These are phyloP conservation scores for Condylura cristata DNA, from an alignment of 2,113 vertebrate species.

Conservation along the genomic window DNA sequence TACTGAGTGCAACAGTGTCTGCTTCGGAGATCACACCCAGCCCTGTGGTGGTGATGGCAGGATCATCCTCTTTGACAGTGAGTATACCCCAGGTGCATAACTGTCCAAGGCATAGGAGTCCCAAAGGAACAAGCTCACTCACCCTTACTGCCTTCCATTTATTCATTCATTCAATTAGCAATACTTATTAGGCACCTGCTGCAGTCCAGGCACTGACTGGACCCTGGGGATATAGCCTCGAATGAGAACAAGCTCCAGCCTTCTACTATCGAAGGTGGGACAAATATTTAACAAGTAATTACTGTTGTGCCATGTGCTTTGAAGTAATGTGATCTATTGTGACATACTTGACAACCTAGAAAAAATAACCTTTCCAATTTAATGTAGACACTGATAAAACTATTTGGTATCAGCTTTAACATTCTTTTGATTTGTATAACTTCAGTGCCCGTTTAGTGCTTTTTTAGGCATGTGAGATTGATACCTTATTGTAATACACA, in stretches of 20 bases:
- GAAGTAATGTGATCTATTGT: background rate
- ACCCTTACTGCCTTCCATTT: background rate
- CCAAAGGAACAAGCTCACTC: too few relatives aligned
- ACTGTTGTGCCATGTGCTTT: background rate
- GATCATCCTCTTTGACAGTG: conserved; percentile 97
- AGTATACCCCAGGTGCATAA: conserved; percentile 75
- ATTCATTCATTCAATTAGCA: background rate
- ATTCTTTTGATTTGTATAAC: background rate
- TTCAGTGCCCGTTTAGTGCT: background rate
- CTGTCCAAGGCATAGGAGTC: background rate
- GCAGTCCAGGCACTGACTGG: background rate
- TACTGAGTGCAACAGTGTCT: conserved; percentile 97
- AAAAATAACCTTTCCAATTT: background rate
- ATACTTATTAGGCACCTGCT: background rate
- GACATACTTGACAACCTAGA: background rate
- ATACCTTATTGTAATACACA: background rate
- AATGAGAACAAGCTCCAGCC: background rate
- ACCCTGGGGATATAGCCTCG: background rate
- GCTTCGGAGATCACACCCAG: conserved; percentile 97
- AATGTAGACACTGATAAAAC: background rate
- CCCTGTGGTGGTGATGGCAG: conserved; percentile 97
- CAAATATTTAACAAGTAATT: background rate
- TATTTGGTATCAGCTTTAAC: background rate
- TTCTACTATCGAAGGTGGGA: background rate
- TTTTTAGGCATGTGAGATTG: background rate